Conservation (phyloP, 2,888 invertebrate genomes). For the Drosophila nigritarsus region DNA sequence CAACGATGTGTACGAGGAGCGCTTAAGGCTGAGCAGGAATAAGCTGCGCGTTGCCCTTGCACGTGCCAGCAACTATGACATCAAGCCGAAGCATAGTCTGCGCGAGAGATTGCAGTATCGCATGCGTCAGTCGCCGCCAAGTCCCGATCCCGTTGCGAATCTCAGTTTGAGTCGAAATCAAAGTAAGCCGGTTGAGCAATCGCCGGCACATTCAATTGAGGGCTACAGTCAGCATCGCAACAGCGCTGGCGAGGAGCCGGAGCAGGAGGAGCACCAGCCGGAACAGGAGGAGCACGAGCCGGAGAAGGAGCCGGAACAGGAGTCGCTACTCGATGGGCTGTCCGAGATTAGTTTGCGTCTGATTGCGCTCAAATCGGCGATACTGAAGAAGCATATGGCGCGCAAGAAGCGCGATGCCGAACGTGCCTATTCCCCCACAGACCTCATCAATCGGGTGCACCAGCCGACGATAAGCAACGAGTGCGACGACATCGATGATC, state of each 20-base stretch:
- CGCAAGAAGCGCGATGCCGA: conserved; percentile 83
- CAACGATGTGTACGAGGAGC: conserved; percentile 43
- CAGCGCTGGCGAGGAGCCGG: conserved; percentile 8
- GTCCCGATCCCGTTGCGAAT: conserved; percentile 34
- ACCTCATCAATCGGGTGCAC: conserved; percentile 80
- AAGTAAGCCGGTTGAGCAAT: conserved; percentile 10
- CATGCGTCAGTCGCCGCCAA: conserved; percentile 49
- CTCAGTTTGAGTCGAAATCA: background rate
- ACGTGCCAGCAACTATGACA: conserved; percentile 48
- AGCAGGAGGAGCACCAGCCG: conserved; percentile 56
- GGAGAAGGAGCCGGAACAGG: conserved; percentile 48
- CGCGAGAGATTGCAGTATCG: conserved; percentile 62
- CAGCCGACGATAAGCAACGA: conserved; percentile 47
- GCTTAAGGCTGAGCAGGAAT: conserved; percentile 71
- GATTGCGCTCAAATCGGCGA: conserved; percentile 84
- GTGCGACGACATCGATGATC: conserved; percentile 67
- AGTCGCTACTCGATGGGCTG: conserved; percentile 48
- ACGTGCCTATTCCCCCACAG: conserved; percentile 84
- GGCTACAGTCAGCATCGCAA: conserved; percentile 17
- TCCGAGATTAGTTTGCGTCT: conserved; percentile 75
- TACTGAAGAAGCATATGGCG: conserved; percentile 82
- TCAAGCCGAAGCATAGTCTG: conserved; percentile 62
- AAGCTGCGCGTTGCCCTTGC: conserved; percentile 79
- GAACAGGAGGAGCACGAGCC: conserved; percentile 37
- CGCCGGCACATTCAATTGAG: conserved; percentile 9